These are phyloP conservation scores for Rhorus exstirpatorius DNA, from an alignment of 2,888 invertebrate species.

Conservation along the genomic window DNA sequence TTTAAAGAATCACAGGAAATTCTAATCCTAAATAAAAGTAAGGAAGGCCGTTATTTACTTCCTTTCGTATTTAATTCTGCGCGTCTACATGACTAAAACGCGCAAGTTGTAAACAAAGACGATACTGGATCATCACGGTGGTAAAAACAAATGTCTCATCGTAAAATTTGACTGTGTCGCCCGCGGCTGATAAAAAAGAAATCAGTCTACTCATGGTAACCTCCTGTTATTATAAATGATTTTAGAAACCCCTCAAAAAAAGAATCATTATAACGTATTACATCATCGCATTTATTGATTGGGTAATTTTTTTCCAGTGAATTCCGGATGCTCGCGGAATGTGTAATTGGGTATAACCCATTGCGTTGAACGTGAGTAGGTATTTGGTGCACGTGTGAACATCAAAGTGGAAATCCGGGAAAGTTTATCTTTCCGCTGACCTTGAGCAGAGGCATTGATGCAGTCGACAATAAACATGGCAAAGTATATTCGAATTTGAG, in stretches of 20 bases:
- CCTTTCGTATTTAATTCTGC: not conserved
- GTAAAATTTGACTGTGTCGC: too few species aligned
- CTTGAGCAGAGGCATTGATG: constrained; percentile 31
- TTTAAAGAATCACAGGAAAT: not conserved
- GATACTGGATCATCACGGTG: not conserved
- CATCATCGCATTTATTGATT: not conserved
- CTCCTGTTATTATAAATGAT: not conserved
- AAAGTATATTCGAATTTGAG: constrained; percentile 38
- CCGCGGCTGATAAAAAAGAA: not conserved
- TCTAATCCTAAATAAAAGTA: not conserved
- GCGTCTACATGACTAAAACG: not conserved
- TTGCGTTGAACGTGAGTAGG: constrained; percentile 10
- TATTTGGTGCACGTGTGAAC: constrained; percentile 14
- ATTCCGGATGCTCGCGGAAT: constrained; percentile 4
- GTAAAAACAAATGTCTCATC: not conserved
- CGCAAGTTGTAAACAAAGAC: not conserved
- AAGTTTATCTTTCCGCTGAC: constrained; percentile 63
- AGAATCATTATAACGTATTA: constrained; percentile 3
- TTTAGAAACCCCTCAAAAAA: not conserved
- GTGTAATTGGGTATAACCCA: constrained; percentile 56
- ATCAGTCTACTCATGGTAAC: not conserved
- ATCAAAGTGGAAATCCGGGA: constrained; percentile 52
- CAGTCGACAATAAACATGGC: not conserved
- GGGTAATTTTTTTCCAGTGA: not conserved
- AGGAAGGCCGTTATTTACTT: not conserved